Evolutionary conservation across 2,888 invertebrate genomes (phyloP).

Genomic region (Limnephilus rhombicus): DNA sequence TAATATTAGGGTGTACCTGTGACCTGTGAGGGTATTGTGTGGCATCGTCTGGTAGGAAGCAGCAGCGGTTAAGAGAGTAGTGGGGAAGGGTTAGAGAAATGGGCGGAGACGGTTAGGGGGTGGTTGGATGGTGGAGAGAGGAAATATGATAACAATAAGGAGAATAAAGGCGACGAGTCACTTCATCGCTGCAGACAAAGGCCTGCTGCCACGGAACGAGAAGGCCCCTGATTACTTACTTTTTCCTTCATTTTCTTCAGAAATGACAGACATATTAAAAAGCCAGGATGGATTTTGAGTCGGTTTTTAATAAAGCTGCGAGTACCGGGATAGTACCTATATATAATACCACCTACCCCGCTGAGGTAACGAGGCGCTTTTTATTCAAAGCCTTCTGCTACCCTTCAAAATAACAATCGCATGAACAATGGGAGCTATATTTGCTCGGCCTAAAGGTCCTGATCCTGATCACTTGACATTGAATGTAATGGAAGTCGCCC

Average conservation of each 20-base stretch:
- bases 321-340: background rate
- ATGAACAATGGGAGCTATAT: constrained; percentile 35
- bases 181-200: constrained; percentile 64
- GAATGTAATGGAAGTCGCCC: background rate
- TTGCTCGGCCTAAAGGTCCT: constrained; percentile 26
- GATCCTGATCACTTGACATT: constrained; percentile 45
- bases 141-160: constrained; percentile 66
- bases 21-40: background rate
- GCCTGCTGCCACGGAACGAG: constrained; percentile 40
- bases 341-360: constrained; percentile 3
- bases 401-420: constrained; percentile 45
- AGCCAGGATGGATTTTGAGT: constrained; percentile 60
- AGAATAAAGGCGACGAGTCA: constrained; percentile 62
- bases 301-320: constrained; percentile 50
- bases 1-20: background rate
- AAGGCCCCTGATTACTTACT: constrained; percentile 62
- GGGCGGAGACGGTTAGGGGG: background rate
- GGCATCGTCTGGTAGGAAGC: background rate
- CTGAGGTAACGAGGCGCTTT: constrained; percentile 40
- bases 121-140: background rate
- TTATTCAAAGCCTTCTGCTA: constrained; percentile 39
- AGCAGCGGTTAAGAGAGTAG: background rate
- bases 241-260: constrained; percentile 60
- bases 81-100: background rate
- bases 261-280: constrained; percentile 65